A percentile compares a stretch with the other conserved stretches of the same genome.
Conservation (phyloP, 2,113 vertebrate species). For the Leuciscus idus region DNA sequence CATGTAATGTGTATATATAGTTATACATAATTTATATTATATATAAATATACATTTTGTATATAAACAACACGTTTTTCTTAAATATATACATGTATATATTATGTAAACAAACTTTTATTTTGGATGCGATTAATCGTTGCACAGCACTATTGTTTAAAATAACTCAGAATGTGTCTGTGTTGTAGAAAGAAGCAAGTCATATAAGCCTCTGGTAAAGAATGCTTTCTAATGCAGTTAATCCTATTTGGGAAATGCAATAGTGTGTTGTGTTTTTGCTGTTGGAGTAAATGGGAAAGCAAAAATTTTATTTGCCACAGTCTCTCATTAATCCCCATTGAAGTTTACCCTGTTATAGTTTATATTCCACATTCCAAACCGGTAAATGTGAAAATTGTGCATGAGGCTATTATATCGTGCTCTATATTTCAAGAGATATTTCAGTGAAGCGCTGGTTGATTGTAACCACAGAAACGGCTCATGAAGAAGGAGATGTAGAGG, state of each 20-base stretch:
- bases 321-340: background rate
- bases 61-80: too few relatives aligned
- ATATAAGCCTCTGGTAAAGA: background rate
- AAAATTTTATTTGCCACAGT: background rate
- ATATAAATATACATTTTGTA: too few relatives aligned
- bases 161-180: too few relatives aligned
- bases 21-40: too few relatives aligned
- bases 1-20: too few relatives aligned
- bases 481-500: slow-evolving; percentile 3
- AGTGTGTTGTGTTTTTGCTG: background rate
- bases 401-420: background rate
- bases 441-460: background rate
- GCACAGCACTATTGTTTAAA: too few relatives aligned
- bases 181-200: too few relatives aligned
- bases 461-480: background rate
- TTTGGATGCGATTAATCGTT: too few relatives aligned
- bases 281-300: background rate
- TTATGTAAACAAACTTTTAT: too few relatives aligned
- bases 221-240: background rate
- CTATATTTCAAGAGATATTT: background rate
- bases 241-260: background rate
- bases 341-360: background rate
- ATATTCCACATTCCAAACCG: background rate
- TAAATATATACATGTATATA: too few relatives aligned
- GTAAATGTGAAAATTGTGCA: background rate